Evolutionary conservation across 1,140 invertebrate genomes (phyloP).

Genomic region (Pseudobourletiella spinata): DNA sequence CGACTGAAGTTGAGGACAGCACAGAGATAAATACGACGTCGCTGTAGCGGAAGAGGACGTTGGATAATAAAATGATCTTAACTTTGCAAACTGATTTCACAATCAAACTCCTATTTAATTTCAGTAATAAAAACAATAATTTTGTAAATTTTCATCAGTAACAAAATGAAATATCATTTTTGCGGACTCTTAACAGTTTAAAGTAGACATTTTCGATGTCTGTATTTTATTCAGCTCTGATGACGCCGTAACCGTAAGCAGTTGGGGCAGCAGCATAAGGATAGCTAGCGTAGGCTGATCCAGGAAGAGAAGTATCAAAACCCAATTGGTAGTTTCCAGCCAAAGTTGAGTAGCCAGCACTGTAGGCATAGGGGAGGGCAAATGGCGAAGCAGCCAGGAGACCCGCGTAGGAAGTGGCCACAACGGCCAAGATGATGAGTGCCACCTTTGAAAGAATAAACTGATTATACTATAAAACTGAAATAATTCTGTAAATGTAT

Average conservation of each 20-base stretch:
- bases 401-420: slow-evolving; percentile 18
- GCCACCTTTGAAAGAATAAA: slow-evolving; percentile 7
- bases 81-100: no score
- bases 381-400: neutral
- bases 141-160: no score
- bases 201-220: no score
- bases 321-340: slow-evolving; percentile 22
- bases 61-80: no score
- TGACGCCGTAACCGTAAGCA: slow-evolving; percentile 26
- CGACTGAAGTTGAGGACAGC: no score
- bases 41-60: no score
- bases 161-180: no score
- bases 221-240: slow-evolving; percentile 8
- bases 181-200: no score
- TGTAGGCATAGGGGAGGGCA: slow-evolving; percentile 8
- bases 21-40: no score
- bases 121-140: no score
- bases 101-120: no score
- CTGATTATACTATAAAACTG: neutral
- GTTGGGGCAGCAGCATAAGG: slow-evolving; percentile 25
- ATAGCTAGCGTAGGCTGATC: slow-evolving; percentile 18
- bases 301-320: slow-evolving; percentile 26
- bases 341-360: neutral
- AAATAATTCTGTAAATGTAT: neutral
- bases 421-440: slow-evolving; percentile 17